Evolutionary conservation across 2,888 invertebrate species (phyloP), one percentile per base, ranked within the genome.

Genomic region (Archaeoteleia sp.): DNA sequence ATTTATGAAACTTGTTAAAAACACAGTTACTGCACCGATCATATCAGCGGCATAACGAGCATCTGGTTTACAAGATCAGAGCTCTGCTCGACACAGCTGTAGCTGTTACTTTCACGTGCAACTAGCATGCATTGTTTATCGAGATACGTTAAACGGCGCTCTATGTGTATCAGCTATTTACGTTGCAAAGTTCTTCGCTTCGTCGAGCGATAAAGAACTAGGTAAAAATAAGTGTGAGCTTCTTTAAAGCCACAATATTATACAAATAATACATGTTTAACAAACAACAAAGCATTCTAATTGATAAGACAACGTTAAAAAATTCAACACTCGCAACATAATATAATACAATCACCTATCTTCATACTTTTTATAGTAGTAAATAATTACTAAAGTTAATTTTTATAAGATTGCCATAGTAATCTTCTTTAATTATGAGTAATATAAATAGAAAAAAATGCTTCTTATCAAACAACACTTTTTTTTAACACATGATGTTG

Each of bases 31-130:
- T 20, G 32, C 9, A 23, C 10, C 34, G 42, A 42, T 53, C 34
- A 13, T 53, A 40, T 51, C 39, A 15, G 1, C 8, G 20, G 32
- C 12, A 12, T 42, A 34, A 13, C 29, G 17, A 45, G 54, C 49
- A 49, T 67, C 67, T 66, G 54, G 54, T 60, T 60, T 60, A 42
- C 54, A 49, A 54, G 45, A 66, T 30, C 60, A 30, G 20, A 49
- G 40, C n/a, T 48, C 20, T 29, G 34, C 17, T 34, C 43, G 29
- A 35, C 46, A 17, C 48, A 45, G 35, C 42, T 53, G 13, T 55
- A 46, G 51, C 39, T 68, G 54, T 63, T 63, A 68, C 63, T 63
- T 68, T 68, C 60, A 68, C 68, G 63, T 60, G 58, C 68, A 60
- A 58, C 49, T 39, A 39, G 60, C 63, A 40, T 68, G 63, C 23